Evolutionary conservation across 2,888 invertebrate species (phyloP), one percentile per base, ranked within the genome.

Genomic region (Stenichneumon culpator): DNA sequence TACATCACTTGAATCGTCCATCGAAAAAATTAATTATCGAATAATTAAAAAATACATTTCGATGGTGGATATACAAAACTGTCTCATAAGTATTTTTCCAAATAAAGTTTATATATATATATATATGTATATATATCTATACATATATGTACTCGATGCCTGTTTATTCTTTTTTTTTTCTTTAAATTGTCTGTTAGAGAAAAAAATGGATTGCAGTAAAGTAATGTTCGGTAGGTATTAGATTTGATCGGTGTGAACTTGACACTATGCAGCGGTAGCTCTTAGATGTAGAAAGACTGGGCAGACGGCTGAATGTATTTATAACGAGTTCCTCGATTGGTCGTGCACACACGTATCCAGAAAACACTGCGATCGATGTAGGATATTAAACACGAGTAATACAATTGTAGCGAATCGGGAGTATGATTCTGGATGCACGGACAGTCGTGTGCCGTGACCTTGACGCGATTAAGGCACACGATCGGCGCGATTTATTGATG

Each of bases 311-410:
- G 68, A 74, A 80, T 89, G 87, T 90, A 90, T 90, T 90, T 88
- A 88, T 90, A 89, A 86, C 87, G 67, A 79, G 57, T 87, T 89
- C 85, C 84, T 87, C 83, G 82, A 90, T 90, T 90, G 89, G 90
- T 19, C 86, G 79, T 81, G 83, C 69, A 50, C 79, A 81, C 67
- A 81, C 52, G 82, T 74, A 82, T 74, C 70, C 75, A 80, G 72
- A 83, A 79, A 75, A 84, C 82, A 81, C 65, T 83, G 82, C 80
- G 87, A 87, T 89, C 89, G 84, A 87, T 87, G 81, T 78, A 80
- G 86, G 86, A 79, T 67, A 82, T 79, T 79, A 72, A 82, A 82
- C 72, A 67, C 52, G 54, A 75, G 69, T 75, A 67, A 77, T 39
- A 78, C 54, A 47, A 77, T 73, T 77, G 83, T 75, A 79, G 83